Percentiles rank a stretch among this genome's conserved stretches.
These are phyloP conservation scores for Acrossocheilus fasciatus DNA, from an alignment of 2,797 vertebrate species.

Conservation along the genomic window DNA sequence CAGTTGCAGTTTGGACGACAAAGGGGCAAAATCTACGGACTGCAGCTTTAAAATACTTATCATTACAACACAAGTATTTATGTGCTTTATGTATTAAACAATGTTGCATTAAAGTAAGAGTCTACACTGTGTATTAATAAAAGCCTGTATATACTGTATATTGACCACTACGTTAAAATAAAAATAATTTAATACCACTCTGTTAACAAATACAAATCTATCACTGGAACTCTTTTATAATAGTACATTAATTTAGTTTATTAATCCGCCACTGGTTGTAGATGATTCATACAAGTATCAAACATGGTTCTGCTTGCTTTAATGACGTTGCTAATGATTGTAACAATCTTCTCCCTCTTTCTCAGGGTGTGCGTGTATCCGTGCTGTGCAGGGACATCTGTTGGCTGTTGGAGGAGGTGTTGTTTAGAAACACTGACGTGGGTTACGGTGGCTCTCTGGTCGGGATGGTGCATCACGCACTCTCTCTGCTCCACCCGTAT, in stretches of 20 bases:
- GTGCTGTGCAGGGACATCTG: constrained; percentile 83
- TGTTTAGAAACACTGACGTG: constrained; percentile 85
- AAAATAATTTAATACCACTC: too few species aligned
- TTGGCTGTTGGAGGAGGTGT: constrained; percentile 87
- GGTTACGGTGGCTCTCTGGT: constrained; percentile 85
- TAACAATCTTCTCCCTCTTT: constrained; percentile 22
- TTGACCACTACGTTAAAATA: too few species aligned
- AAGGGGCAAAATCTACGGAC: too few species aligned
- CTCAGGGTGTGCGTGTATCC: constrained; percentile 82
- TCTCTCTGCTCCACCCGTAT: constrained; percentile 76
- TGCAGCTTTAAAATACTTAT: too few species aligned
- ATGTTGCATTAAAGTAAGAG: neutral
- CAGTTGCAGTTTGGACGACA: too few species aligned
- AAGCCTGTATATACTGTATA: neutral
- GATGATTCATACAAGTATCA: constrained; percentile 16
- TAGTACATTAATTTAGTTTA: neutral
- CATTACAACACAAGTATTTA: too few species aligned
- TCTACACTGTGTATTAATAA: neutral
- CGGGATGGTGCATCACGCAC: constrained; percentile 77
- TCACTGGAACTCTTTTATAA: neutral
- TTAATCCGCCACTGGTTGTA: neutral
- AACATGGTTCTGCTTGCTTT: neutral
- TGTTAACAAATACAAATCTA: neutral
- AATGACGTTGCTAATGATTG: constrained; percentile 10
- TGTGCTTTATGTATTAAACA: neutral